Conservation (phyloP, 2,888 invertebrate species). For the Steinernema carpocapsae region DNA sequence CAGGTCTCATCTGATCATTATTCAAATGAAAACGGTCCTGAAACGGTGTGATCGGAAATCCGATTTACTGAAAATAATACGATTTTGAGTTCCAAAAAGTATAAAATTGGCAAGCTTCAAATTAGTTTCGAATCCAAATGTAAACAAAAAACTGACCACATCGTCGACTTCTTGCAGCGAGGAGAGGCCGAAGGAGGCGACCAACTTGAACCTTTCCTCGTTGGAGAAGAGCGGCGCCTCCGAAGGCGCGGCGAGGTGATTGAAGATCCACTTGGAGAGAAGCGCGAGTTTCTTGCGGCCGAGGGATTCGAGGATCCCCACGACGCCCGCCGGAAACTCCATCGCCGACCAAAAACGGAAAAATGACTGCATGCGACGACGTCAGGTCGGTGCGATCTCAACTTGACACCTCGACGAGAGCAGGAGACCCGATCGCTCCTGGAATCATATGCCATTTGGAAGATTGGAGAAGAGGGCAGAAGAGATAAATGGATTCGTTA, state of each 20-base stretch:
- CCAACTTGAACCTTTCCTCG: not conserved
- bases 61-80: not conserved
- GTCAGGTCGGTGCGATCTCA: not conserved
- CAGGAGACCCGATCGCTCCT: no score
- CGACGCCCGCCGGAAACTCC: not conserved
- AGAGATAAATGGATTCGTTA: no score
- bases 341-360: not conserved
- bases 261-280: conserved; percentile 18
- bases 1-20: no score
- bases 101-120: no score
- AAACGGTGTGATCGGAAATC: not conserved
- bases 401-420: not conserved
- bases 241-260: conserved; percentile 1
- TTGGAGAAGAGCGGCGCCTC: conserved; percentile 15
- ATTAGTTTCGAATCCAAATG: no score
- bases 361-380: no score
- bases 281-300: conserved; percentile 30
- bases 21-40: no score
- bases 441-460: no score
- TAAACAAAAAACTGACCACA: conserved; percentile 14
- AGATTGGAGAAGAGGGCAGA: no score
- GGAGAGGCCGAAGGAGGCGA: conserved; percentile 14
- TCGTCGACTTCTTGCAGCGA: conserved; percentile 2
- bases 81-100: no score
- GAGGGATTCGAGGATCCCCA: not conserved